Evolutionary conservation across 2,113 vertebrate species (phyloP).

Genomic region (Pituophis catenifer): DNA sequence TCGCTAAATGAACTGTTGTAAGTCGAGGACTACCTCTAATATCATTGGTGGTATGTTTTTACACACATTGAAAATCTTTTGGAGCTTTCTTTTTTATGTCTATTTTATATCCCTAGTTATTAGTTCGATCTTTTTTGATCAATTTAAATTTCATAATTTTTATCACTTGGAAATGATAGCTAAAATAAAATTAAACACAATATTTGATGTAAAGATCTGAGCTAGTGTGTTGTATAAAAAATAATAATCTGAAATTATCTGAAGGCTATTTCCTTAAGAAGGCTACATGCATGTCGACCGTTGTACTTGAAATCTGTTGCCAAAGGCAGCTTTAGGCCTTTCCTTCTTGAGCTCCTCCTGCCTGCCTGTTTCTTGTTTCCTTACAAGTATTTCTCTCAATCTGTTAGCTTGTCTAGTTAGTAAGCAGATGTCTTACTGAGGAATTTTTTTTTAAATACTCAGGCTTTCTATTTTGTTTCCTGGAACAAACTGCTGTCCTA

Average conservation of each 20-base stretch:
- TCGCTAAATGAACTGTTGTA: too few species aligned
- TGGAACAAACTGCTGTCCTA: background rate
- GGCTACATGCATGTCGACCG: rapidly evolving
- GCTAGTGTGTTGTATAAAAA: background rate
- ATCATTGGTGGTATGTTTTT: too few species aligned
- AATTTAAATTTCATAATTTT: too few species aligned
- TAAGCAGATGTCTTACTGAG: background rate
- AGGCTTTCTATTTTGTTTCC: rapidly evolving
- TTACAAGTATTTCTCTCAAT: background rate
- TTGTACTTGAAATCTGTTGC: background rate
- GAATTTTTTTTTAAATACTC: background rate
- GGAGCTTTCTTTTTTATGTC: too few species aligned
- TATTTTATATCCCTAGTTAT: too few species aligned
- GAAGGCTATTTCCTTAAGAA: background rate
- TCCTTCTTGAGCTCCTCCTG: constrained; percentile 1
- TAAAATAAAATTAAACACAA: too few species aligned
- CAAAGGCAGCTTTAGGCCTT: background rate
- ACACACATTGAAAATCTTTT: too few species aligned
- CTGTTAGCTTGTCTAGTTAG: background rate
- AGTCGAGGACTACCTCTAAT: too few species aligned
- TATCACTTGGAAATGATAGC: too few species aligned
- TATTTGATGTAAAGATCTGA: background rate
- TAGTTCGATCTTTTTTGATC: too few species aligned
- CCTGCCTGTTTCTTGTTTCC: background rate
- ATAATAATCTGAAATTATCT: background rate